These are phyloP conservation scores for Seira ritae DNA, from an alignment of 2,888 invertebrate species.

Conservation along the genomic window DNA sequence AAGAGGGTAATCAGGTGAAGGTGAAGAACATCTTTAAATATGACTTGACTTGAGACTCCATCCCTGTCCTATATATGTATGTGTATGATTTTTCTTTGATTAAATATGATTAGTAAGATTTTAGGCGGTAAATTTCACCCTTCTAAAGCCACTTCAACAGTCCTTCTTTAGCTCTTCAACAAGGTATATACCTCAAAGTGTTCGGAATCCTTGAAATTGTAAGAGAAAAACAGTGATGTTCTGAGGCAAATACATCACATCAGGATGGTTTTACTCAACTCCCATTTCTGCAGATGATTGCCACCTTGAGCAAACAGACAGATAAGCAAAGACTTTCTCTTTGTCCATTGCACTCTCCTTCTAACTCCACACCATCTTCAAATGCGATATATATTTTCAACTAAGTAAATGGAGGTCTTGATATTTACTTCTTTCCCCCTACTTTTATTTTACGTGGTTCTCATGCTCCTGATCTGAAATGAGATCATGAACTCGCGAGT, in stretches of 20 bases:
- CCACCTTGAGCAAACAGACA: background rate
- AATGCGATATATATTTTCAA: too few species aligned
- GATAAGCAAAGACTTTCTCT: background rate
- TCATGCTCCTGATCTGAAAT: slow-evolving; percentile 38
- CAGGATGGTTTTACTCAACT: too few species aligned
- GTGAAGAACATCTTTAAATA: slow-evolving; percentile 14
- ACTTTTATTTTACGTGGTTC: background rate
- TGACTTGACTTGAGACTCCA: background rate
- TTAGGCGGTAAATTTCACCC: background rate
- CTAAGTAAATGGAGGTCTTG: background rate
- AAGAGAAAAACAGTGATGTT: background rate
- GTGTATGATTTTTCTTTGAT: background rate
- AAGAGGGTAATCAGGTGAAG: slow-evolving; percentile 42
- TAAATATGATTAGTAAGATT: background rate
- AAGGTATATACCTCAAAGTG: background rate
- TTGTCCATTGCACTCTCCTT: background rate
- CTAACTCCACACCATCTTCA: background rate
- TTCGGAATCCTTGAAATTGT: background rate
- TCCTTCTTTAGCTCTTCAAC: too few species aligned
- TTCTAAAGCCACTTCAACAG: too few species aligned
- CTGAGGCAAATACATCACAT: too few species aligned
- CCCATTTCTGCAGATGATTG: background rate
- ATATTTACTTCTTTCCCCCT: background rate
- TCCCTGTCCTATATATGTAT: background rate
- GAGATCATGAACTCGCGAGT: slow-evolving; percentile 49